Evolutionary conservation across 2,113 vertebrate species (phyloP).

Genomic region (Mungos mungo): DNA sequence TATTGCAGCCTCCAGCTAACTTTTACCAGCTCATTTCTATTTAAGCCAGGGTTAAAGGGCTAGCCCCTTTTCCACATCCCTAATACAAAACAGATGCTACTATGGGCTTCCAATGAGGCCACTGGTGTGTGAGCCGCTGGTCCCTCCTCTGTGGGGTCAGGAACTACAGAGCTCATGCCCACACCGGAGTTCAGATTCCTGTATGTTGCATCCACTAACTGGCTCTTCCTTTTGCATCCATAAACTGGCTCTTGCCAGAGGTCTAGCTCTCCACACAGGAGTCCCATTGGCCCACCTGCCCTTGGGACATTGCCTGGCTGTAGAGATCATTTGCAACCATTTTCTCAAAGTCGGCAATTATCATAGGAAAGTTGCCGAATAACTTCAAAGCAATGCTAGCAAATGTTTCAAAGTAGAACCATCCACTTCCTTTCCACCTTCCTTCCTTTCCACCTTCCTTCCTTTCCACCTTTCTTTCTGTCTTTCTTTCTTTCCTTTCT

Average conservation of each 20-base stretch:
- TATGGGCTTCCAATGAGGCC: background rate
- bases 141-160: background rate
- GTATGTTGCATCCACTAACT: background rate
- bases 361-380: background rate
- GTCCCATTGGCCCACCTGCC: no score
- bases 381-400: background rate
- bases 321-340: background rate
- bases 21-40: background rate
- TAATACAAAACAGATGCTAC: background rate
- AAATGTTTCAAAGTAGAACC: background rate
- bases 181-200: background rate
- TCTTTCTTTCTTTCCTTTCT: no score
- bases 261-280: rapidly evolving
- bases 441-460: background rate
- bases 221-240: background rate
- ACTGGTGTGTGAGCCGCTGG: background rate
- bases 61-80: background rate
- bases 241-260: background rate
- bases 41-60: background rate
- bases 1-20: background rate
- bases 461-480: no score
- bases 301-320: background rate
- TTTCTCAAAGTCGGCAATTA: background rate
- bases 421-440: no score
- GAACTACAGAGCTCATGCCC: background rate